Base-by-base conservation (phyloP, 2,888 invertebrate genomes). In the Platycheirus rosarum region DNA sequence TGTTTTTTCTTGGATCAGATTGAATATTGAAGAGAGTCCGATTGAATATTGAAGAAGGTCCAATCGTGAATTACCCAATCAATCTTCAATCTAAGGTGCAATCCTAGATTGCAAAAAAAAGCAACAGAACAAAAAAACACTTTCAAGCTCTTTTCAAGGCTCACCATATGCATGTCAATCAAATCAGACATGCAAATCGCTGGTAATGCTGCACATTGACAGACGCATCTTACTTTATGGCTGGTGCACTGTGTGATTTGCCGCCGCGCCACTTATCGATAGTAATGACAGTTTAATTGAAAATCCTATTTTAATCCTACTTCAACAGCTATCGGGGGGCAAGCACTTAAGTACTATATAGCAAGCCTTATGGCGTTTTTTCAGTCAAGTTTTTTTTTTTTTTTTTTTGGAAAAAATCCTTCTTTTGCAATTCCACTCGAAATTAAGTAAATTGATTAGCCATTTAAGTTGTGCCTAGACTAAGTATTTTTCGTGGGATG, bases 281-380 rank as follows among this genome's bases (percentile, higher is more conserved):
- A 65, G 57, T 69, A 57, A 80, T 75, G 79, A 80, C 79, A 80
- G 79, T 80, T 80, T 80, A 80, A 80, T 80, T 80, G 79, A 80
- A 80, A 80, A 75, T 37, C 68, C 48, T 57, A 48, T 60, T 80
- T 80, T 69, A 79, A 80, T 75, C 75, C 55, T 70, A 63, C 49
- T 69, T 29, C 23, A 57, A 79, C 32, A 42, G 66, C 13, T 76
- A 14, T 32, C 35, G 23, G 20, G 29, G 37, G 8, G 1, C 7
- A 20, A 13, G 63, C 75, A 79, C 79, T 80, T 75, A 80, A 80
- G 75, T 53, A 51, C 44, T 2, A n/a, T n/a, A n/a, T n/a, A 23
- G 26, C 3, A 26, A 23, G 40, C 29, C 63, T 66, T 37, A 42
- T 37, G 44, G 40, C 57, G 13, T 65, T 71, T 57, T 60, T 8